Conservation (phyloP, 2,888 invertebrate species). For the Torymus tubicola region DNA sequence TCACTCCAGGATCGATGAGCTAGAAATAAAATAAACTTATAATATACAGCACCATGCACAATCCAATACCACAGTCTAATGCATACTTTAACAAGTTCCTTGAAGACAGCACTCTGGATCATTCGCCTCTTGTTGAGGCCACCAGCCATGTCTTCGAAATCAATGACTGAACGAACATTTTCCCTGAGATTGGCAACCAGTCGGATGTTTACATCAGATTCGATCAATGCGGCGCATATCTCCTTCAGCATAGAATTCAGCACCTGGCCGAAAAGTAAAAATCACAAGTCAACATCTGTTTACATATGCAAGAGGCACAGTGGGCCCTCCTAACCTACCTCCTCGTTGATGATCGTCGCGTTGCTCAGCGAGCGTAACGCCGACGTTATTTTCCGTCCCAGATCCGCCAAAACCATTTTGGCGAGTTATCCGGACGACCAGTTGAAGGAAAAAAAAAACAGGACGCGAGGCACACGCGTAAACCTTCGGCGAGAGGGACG, state of each 20-base stretch:
- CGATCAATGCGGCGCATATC: slow-evolving; percentile 96
- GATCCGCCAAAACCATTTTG: slow-evolving; percentile 99
- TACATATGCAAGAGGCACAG: slow-evolving; percentile 46
- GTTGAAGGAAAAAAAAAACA: not conserved
- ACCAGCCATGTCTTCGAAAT: slow-evolving; percentile 99
- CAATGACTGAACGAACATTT: slow-evolving; percentile 98
- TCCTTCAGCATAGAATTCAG: slow-evolving; percentile 99
- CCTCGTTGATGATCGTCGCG: slow-evolving; percentile 98
- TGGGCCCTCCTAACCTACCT: slow-evolving; percentile 80
- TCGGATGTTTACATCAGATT: slow-evolving; percentile 97
- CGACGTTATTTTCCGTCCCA: slow-evolving; percentile 99
- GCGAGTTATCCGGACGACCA: slow-evolving; percentile 36
- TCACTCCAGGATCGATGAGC: slow-evolving; percentile 98
- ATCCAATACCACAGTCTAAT: not conserved
- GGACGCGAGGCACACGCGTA: not conserved
- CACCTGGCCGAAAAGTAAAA: slow-evolving; percentile 80
- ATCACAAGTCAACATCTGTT: slow-evolving; percentile 66
- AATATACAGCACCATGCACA: not conserved
- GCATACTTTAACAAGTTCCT: slow-evolving; percentile 94
- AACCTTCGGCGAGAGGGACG: no score
- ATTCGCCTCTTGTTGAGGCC: slow-evolving; percentile 98
- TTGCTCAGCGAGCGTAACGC: slow-evolving; percentile 98
- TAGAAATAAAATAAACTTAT: slow-evolving; percentile 72
- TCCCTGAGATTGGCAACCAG: slow-evolving; percentile 96
- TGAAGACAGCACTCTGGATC: slow-evolving; percentile 99